phyloP scores from a whole-genome alignment of 2,113 vertebrate species.

The Odocoileus hemionus region DNA sequence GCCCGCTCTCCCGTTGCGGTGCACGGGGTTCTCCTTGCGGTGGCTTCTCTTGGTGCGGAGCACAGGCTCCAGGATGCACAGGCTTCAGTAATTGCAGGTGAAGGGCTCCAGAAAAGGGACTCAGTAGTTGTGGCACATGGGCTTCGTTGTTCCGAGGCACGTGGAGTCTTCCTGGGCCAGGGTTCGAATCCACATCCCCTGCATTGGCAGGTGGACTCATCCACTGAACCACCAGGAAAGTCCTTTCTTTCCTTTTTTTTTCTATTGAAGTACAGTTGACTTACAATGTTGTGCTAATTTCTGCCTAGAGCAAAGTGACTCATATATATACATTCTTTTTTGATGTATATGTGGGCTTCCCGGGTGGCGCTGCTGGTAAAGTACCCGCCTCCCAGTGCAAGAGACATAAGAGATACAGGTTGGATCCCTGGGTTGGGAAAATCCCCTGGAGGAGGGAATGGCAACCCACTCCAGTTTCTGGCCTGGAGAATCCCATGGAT shows the following conservation, averaged over 20 bases:
- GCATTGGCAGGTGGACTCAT: background rate
- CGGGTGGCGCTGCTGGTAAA: background rate
- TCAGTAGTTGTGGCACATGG: background rate
- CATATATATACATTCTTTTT: background rate
- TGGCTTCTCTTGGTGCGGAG: background rate
- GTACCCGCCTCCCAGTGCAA: background rate
- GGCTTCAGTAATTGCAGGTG: background rate
- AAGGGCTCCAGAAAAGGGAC: background rate
- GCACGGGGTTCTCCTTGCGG: accelerated
- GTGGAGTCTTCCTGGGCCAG: background rate
- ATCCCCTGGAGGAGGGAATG: background rate
- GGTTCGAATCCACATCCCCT: background rate
- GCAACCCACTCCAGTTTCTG: background rate
- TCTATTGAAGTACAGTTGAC: background rate
- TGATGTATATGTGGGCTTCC: background rate
- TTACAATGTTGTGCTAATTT: background rate
- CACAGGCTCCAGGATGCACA: background rate
- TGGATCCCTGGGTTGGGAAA: background rate
- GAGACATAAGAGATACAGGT: background rate
- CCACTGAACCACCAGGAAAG: background rate
- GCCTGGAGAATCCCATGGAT: background rate
- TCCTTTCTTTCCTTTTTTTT: background rate
- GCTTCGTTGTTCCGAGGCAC: background rate
- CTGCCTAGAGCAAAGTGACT: background rate
- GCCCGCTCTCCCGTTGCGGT: background rate